A percentile compares a stretch with the other conserved stretches of the same genome.
Conservation (phyloP, 2,888 invertebrate genomes). For the Trachelus iudaicus region DNA sequence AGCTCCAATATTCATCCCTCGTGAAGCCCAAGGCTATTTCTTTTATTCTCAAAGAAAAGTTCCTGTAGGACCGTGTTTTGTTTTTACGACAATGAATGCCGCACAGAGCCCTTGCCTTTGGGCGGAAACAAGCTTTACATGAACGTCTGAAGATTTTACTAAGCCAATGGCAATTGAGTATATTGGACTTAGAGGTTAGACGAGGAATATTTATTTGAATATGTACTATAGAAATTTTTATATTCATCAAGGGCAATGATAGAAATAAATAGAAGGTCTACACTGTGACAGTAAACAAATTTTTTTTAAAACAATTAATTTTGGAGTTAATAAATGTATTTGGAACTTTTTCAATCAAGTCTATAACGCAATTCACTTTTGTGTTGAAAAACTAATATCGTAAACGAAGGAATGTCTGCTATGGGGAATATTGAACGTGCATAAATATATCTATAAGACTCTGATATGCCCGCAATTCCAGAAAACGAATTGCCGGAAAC, state of each 20-base stretch:
- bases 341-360: too few relatives aligned
- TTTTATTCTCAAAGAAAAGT: neutral
- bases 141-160: neutral
- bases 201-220: neutral
- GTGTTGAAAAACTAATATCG: too few relatives aligned
- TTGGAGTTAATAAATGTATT: too few relatives aligned
- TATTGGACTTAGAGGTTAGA: neutral
- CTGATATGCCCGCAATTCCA: neutral
- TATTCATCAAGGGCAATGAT: neutral
- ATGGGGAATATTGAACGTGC: neutral
- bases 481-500: neutral
- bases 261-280: neutral
- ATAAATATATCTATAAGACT: neutral
- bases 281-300: neutral
- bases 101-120: neutral
- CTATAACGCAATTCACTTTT: too few relatives aligned
- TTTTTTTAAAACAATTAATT: neutral
- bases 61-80: neutral
- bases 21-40: neutral
- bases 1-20: neutral
- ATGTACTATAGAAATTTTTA: neutral
- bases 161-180: neutral
- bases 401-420: neutral
- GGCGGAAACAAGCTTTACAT: neutral
- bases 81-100: neutral